Conservation (phyloP, 2,888 invertebrate genomes). For the Catocala sponsa region DNA sequence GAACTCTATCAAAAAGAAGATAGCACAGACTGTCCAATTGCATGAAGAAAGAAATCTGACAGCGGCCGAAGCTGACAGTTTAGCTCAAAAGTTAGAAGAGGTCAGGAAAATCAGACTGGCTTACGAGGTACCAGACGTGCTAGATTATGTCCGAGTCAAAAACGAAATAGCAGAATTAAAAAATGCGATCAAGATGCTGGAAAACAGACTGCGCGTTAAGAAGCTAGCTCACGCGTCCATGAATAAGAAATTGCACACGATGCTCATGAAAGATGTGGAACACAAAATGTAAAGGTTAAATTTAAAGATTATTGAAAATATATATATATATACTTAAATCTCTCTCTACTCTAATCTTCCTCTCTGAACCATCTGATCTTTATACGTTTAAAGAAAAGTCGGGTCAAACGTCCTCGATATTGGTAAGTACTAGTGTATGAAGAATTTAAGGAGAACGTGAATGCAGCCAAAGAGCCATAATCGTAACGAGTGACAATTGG, state of each 20-base stretch:
- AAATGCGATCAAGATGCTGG: slow-evolving; percentile 70
- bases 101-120: slow-evolving; percentile 73
- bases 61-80: slow-evolving; percentile 71
- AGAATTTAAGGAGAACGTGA: no score
- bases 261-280: slow-evolving; percentile 27
- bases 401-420: no score
- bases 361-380: no score
- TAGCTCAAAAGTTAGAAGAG: slow-evolving; percentile 69
- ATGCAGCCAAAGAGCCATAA: no score
- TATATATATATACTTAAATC: no score
- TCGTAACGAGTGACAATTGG: no score
- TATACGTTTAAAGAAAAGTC: no score
- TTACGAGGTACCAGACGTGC: slow-evolving; percentile 86
- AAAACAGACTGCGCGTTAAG: slow-evolving; percentile 72
- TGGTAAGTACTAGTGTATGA: no score
- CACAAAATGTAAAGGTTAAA: not conserved
- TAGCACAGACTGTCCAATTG: slow-evolving; percentile 73
- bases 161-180: slow-evolving; percentile 81
- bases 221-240: slow-evolving; percentile 74
- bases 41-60: slow-evolving; percentile 75
- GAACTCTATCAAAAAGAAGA: slow-evolving; percentile 72
- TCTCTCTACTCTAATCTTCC: not conserved
- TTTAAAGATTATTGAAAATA: not conserved
- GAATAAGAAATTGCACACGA: slow-evolving; percentile 63
- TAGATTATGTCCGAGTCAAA: slow-evolving; percentile 88